Percentiles rank a stretch among this genome's conserved stretches.
Conservation (phyloP, 2,797 vertebrate species). For the Rhincodon typus region DNA sequence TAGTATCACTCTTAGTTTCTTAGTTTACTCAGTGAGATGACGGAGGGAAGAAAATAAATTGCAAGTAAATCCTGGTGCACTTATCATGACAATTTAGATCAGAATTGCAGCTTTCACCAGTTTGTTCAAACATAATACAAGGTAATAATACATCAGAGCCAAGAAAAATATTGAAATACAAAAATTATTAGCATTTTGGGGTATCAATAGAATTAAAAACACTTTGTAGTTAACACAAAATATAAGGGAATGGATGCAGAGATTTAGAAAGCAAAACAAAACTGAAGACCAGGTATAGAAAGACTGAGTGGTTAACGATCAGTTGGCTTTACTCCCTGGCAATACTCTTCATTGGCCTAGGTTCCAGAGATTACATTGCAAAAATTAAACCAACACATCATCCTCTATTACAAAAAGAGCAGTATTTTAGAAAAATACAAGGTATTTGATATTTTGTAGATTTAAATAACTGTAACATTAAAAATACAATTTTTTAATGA, state of each 20-base stretch:
- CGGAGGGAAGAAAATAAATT: background rate
- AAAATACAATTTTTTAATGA: background rate
- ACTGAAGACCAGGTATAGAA: background rate
- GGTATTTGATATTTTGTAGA: slow-evolving; percentile 18
- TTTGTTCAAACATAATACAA: background rate
- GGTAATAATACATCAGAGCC: background rate
- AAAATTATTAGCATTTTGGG: background rate
- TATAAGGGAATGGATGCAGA: background rate
- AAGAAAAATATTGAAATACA: slow-evolving; percentile 14
- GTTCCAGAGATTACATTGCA: slow-evolving; percentile 19
- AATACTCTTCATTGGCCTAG: background rate
- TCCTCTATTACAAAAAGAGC: slow-evolving; percentile 22
- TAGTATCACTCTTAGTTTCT: background rate
- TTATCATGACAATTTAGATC: background rate
- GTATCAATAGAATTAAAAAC: background rate
- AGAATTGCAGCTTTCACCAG: slow-evolving; percentile 30
- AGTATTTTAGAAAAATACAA: slow-evolving; percentile 26
- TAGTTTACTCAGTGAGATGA: background rate
- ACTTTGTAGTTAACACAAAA: slow-evolving; percentile 28
- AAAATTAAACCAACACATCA: slow-evolving; percentile 24
- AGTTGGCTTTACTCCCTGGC: slow-evolving; percentile 12
- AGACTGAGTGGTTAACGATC: background rate
- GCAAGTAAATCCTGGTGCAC: background rate
- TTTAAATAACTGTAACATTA: background rate
- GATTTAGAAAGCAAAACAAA: slow-evolving; percentile 30